These are phyloP conservation scores for Drosophila dives DNA, from an alignment of 2,888 invertebrate species.

Conservation along the genomic window DNA sequence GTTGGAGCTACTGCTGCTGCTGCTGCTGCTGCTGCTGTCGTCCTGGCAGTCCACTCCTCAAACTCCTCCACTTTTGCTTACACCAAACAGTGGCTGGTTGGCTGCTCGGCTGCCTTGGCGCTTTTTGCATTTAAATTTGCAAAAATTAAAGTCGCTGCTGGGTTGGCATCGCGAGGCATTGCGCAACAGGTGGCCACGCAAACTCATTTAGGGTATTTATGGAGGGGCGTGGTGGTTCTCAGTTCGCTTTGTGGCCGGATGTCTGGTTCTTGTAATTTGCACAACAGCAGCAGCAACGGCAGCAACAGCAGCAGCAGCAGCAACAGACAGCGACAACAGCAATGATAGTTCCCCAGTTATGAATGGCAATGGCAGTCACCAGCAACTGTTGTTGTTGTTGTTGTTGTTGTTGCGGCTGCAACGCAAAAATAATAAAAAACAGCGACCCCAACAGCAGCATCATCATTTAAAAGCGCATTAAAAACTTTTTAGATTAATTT, in stretches of 20 bases:
- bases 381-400: constrained; percentile 28
- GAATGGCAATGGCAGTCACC: constrained; percentile 32
- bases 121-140: constrained; percentile 73
- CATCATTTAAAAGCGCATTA: constrained; percentile 84
- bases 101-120: constrained; percentile 11
- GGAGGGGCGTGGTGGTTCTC: constrained; percentile 3
- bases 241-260: constrained; percentile 58
- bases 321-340: constrained; percentile 23
- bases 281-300: constrained; percentile 32
- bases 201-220: constrained; percentile 66
- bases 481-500: constrained; percentile 84
- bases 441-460: constrained; percentile 58
- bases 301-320: constrained; percentile 40
- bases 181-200: constrained; percentile 69
- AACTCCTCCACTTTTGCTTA: neutral
- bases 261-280: constrained; percentile 76
- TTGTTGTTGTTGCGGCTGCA: constrained; percentile 10
- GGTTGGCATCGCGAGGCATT: constrained; percentile 12
- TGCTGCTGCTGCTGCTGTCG: constrained; percentile 33
- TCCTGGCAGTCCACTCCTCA: constrained; percentile 7
- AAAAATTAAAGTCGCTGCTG: constrained; percentile 70
- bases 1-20: constrained; percentile 9
- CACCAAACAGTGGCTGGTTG: constrained; percentile 5
- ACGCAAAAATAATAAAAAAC: constrained; percentile 20
- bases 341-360: constrained; percentile 38